Evolutionary conservation across 2,113 vertebrate species (phyloP), one percentile per base, ranked within the genome.

Genomic region (Rhinolophus sinicus): DNA sequence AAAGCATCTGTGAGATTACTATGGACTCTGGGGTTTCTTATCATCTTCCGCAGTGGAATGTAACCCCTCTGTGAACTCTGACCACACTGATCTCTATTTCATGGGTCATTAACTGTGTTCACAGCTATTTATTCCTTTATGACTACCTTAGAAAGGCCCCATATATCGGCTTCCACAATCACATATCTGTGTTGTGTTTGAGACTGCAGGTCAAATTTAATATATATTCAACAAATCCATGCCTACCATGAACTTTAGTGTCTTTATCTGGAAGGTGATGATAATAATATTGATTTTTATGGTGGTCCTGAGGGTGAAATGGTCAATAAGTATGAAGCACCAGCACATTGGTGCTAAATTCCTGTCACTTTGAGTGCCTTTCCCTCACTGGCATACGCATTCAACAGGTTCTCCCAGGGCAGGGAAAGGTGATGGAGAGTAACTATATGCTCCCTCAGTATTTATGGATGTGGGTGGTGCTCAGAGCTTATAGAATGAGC

Each of bases 31-130:
- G 64, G 67, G 8, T 33, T 77, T 81, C 62, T 94, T 60, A 87
- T 85, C 33, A 78, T 54, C 95, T 91, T 56, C 52, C 44, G 11
- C 2, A 38, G 44, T 19, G 33, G 88, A 62, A 73, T 19, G n/a
- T 9, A 86, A 54, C 13, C 81, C 22, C 10, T 89, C 69, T 80
- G 50, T 96, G 88, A 94, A 82, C 82, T 86, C 85, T 73, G 67
- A 47, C 38, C 11, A 8, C 16, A 10, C 21, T 33, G 40, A 67
- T 90, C 30, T 94, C 78, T 75, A 5, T 78, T 95, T 86, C 72
- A 94, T 24, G 56, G 88, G 50, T 75, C 78, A 60, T 84, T 83
- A 77, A 73, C 13, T 35, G 44, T 73, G 69, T 40, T 52, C 19
- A 33, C 1, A 54, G 14, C 65, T 47, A 50, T 75, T 87, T 92